Evolutionary conservation across 2,888 invertebrate species (phyloP).

Genomic region (Calephelis perditalis): DNA sequence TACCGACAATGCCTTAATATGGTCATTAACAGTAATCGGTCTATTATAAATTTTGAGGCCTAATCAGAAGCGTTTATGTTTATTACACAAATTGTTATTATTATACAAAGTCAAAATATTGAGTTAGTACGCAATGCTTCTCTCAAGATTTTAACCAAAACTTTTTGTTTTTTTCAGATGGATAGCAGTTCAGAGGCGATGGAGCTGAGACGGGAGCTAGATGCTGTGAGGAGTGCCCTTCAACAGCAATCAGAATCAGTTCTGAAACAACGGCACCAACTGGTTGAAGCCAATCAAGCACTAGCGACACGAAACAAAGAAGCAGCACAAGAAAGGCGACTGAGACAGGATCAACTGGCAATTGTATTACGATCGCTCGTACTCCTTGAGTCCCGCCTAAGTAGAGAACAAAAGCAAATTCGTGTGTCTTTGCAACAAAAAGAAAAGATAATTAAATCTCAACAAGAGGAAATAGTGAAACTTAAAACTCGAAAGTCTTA

Average conservation of each 20-base stretch:
- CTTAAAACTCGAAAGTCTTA: constrained; percentile 74
- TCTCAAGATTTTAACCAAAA: no score
- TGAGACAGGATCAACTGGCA: constrained; percentile 84
- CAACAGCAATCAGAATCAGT: constrained; percentile 80
- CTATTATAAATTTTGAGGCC: no score
- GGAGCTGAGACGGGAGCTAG: constrained; percentile 80
- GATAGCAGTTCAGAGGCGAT: constrained; percentile 80
- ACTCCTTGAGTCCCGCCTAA: constrained; percentile 83
- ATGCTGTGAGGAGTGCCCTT: constrained; percentile 81
- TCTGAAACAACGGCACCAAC: constrained; percentile 82
- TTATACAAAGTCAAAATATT: no score
- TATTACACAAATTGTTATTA: no score
- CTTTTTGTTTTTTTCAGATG: constrained; percentile 74
- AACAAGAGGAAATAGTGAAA: constrained; percentile 83
- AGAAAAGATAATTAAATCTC: constrained; percentile 83
- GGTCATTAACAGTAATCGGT: no score
- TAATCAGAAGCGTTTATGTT: no score
- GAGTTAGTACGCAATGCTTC: no score
- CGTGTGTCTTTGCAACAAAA: constrained; percentile 82
- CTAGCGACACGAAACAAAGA: constrained; percentile 79
- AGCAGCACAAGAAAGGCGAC: constrained; percentile 78
- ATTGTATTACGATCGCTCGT: constrained; percentile 83
- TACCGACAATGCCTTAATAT: no score
- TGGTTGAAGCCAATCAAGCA: constrained; percentile 80
- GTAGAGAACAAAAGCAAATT: constrained; percentile 85